A percentile compares a stretch with the other conserved stretches of the same genome.
Conservation (phyloP, 2,888 invertebrate genomes). For the Drosophila vallismaia region DNA sequence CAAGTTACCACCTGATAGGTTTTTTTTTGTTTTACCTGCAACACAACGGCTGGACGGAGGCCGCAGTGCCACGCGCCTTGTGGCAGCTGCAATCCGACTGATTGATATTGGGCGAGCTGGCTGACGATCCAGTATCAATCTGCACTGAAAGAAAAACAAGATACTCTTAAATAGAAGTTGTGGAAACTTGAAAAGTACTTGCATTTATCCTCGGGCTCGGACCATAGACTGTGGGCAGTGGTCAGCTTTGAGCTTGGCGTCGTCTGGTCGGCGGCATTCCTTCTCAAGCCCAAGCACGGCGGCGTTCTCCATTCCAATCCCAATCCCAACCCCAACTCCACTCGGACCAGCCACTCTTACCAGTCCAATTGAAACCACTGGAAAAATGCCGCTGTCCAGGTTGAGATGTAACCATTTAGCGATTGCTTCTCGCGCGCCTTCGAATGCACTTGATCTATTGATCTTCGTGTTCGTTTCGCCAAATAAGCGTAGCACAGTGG, state of each 20-base stretch:
- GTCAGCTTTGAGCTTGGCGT: slow-evolving; percentile 57
- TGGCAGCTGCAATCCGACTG: slow-evolving; percentile 66
- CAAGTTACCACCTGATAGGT: slow-evolving; percentile 60
- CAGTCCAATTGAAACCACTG: slow-evolving; percentile 3
- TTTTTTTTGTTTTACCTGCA: slow-evolving; percentile 13
- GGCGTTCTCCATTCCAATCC: slow-evolving; percentile 33
- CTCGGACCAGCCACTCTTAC: slow-evolving; percentile 3
- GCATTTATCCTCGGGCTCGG: slow-evolving; percentile 8
- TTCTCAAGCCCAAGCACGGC: slow-evolving; percentile 48
- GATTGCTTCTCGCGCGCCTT: slow-evolving; percentile 54
- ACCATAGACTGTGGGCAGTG: slow-evolving; percentile 43
- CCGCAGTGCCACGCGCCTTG: slow-evolving; percentile 39
- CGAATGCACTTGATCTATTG: slow-evolving; percentile 77
- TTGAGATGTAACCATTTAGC: slow-evolving; percentile 73
- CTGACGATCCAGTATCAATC: slow-evolving; percentile 13
- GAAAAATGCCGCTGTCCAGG: slow-evolving; percentile 50
- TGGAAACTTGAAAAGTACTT: not conserved
- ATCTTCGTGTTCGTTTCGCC: slow-evolving; percentile 70
- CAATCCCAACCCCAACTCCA: slow-evolving; percentile 3
- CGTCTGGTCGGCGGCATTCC: slow-evolving; percentile 72
- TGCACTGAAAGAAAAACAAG: slow-evolving; percentile 6
- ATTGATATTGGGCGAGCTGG: slow-evolving; percentile 72
- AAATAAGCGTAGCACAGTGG: slow-evolving; percentile 53
- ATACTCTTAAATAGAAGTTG: not conserved
- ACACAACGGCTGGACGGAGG: slow-evolving; percentile 16